These are phyloP conservation scores for Ashinkailepas kermadecensis DNA, from an alignment of 2,888 invertebrate species.

Conservation along the genomic window DNA sequence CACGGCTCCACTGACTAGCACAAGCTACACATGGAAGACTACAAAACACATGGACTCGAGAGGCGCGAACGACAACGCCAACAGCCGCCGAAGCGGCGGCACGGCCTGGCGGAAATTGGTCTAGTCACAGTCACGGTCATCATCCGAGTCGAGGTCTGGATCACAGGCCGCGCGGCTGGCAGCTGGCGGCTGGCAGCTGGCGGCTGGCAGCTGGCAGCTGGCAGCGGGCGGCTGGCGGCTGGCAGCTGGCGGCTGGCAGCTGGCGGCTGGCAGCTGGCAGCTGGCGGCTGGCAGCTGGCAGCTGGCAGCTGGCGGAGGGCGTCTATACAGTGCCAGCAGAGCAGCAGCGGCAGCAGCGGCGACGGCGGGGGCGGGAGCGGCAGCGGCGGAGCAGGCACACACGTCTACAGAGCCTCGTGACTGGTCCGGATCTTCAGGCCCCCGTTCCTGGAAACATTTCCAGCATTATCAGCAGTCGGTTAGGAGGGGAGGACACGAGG, in stretches of 20 bases:
- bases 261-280: too few relatives aligned
- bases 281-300: too few relatives aligned
- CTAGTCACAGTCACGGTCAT: neutral
- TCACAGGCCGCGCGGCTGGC: too few relatives aligned
- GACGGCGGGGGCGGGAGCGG: neutral
- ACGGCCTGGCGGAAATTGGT: neutral
- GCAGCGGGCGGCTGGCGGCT: too few relatives aligned
- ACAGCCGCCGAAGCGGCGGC: neutral
- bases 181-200: too few relatives aligned
- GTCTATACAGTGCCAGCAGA: too few relatives aligned
- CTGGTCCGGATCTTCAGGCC: slow-evolving; percentile 9
- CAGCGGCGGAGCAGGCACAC: neutral
- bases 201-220: too few relatives aligned
- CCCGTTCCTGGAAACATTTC: neutral
- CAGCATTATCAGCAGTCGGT: too few relatives aligned
- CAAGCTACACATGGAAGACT: neutral
- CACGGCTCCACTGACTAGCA: neutral
- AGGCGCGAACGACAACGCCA: too few relatives aligned
- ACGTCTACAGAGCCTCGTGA: slow-evolving; percentile 4
- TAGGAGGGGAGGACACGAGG: too few relatives aligned
- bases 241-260: too few relatives aligned
- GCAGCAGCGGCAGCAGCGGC: neutral
- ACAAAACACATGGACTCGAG: neutral
- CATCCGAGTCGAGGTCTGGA: neutral
- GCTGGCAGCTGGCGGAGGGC: too few relatives aligned